Evolutionary conservation across 2,113 vertebrate genomes (phyloP), one percentile per base, ranked within the genome.

Genomic region (Psettodes erumei): DNA sequence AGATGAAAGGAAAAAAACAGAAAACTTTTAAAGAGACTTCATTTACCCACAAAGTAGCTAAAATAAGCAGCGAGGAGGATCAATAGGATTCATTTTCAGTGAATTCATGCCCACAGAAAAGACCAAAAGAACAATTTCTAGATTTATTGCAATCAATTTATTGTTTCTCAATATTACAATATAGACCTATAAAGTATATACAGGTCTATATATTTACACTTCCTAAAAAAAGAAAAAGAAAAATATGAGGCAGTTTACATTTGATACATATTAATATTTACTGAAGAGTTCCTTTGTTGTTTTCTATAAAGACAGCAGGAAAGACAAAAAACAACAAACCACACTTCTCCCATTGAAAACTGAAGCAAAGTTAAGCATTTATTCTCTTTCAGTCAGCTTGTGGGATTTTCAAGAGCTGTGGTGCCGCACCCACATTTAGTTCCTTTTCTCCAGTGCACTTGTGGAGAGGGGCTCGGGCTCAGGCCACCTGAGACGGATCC

Each of bases 401-500:
- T 56, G 69, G 56, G 72, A 61, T 75, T 69, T 66, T 48, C 48
- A 28, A 4, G 43, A 74, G 38, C 18, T 30, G 45, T 77, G 54
- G 53, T 50, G 54, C 55, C 33, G 47, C 21, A 48, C 45, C 70
- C 67, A 51, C 35, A 79, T 81, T 30, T 59, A 71, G 50, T 71
- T 83, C 47, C 50, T 16, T 77, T 65, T 54, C 47, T 56, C 47
- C 25, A 30, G 30, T 25, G 66, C 38, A 45, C 75, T 79, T 33
- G 48, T 32, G 53, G 28, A 58, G 23, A 56, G 15, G 33, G 19
- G 21, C 64, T 42, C 28, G 72, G 51, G 81, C 73, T 86, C 67
- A 77, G 79, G 71, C 79, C 76, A 74, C 76, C 38, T 58, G 40
- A 79, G 65, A 83, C 53, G 55, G 70, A 73, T 76, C 61, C 77